Conservation (phyloP, 30 jellyfish, hydroid and myxozoan species). For the Turritopsis dohrnii region DNA sequence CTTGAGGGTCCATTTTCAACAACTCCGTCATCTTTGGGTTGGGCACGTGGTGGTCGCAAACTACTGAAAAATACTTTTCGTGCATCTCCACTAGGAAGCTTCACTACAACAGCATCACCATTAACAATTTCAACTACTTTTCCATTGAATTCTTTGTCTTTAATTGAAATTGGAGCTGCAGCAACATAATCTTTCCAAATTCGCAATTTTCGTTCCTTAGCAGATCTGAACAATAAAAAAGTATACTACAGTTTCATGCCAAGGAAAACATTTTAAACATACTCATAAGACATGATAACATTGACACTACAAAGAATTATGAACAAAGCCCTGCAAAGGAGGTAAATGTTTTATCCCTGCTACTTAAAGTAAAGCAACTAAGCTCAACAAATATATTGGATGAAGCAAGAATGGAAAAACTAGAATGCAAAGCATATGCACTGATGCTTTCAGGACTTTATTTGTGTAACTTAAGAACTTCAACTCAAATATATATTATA, state of each 20-base stretch:
- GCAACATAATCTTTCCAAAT: constrained; percentile 76
- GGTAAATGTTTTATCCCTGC: too few species aligned
- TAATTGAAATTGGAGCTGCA: constrained; percentile 39
- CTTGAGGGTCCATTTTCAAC: constrained; percentile 86
- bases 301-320: too few species aligned
- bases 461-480: too few species aligned
- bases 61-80: constrained; percentile 77
- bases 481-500: too few species aligned
- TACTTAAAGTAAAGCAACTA: too few species aligned
- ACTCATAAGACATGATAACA: neutral
- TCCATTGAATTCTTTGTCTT: constrained; percentile 67
- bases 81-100: constrained; percentile 39
- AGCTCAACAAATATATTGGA: too few species aligned
- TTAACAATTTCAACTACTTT: constrained; percentile 80
- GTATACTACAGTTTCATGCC: neutral
- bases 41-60: constrained; percentile 88
- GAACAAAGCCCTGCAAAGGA: too few species aligned
- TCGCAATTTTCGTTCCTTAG: constrained; percentile 67
- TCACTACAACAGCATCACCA: constrained; percentile 84
- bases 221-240: constrained; percentile 36
- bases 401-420: too few species aligned
- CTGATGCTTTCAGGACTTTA: too few species aligned
- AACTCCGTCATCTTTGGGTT: constrained; percentile 49
- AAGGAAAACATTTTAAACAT: neutral
- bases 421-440: too few species aligned